Percentiles rank a stretch among this genome's conserved stretches.
Conservation (phyloP, 1,140 invertebrate genomes). For the Drosophila varians region DNA sequence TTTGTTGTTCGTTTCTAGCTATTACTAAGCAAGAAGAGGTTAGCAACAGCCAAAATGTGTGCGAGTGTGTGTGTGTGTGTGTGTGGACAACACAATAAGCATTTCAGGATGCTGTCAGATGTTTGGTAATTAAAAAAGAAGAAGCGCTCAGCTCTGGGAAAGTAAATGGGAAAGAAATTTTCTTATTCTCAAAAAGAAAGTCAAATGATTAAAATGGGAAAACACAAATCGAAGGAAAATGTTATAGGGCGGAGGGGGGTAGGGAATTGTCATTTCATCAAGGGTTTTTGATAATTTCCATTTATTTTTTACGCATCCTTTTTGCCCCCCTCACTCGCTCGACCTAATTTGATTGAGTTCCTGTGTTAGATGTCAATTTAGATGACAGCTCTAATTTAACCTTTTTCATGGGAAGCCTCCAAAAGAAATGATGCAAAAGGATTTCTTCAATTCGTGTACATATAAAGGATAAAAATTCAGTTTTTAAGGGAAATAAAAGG, state of each 20-base stretch:
- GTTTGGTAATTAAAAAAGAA: conserved; percentile 73
- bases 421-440: neutral
- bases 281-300: conserved; percentile 23
- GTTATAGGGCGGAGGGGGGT: conserved; percentile 13
- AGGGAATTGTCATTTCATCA: neutral
- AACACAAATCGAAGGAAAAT: conserved; percentile 39
- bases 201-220: conserved; percentile 12
- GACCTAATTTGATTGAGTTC: conserved; percentile 77
- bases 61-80: conserved; percentile 18
- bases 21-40: conserved; percentile 56
- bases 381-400: conserved; percentile 34
- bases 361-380: conserved; percentile 63
- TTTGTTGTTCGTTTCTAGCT: conserved; percentile 28
- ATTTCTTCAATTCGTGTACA: neutral
- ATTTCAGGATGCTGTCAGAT: conserved; percentile 78
- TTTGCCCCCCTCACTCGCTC: neutral
- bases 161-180: conserved; percentile 41
- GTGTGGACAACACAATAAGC: conserved; percentile 64
- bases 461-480: too few species aligned
- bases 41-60: conserved; percentile 41
- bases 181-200: conserved; percentile 22
- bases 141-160: conserved; percentile 21
- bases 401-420: conserved; percentile 14
- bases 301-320: neutral
- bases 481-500: too few species aligned